phyloP scores from a whole-genome alignment of 2,888 invertebrate species.

The Mechanitis mazaeus region DNA sequence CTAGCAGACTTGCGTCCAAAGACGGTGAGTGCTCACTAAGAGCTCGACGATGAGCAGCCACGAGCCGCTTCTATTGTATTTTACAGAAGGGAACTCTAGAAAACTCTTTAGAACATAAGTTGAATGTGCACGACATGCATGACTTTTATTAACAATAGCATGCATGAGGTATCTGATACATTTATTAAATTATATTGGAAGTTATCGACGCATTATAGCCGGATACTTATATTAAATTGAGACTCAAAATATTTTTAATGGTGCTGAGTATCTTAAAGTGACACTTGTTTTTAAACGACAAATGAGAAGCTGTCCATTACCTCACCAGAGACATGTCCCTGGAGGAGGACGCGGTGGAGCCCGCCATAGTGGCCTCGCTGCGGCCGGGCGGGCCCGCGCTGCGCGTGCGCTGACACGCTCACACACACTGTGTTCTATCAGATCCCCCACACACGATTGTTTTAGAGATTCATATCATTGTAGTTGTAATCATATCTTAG shows the following conservation, averaged over 20 bases:
- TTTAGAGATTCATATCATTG: slow-evolving; percentile 4
- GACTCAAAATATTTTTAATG: too few species aligned
- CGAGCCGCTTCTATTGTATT: background rate
- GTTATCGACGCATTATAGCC: too few species aligned
- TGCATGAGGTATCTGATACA: too few species aligned
- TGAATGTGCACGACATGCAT: background rate
- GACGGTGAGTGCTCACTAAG: slow-evolving; percentile 65
- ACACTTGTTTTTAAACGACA: too few species aligned
- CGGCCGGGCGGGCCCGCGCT: slow-evolving; percentile 55
- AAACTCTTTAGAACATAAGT: background rate
- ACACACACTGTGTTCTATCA: too few species aligned
- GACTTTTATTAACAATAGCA: background rate
- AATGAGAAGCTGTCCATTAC: too few species aligned
- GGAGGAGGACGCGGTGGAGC: slow-evolving; percentile 45
- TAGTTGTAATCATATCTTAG: slow-evolving; percentile 8
- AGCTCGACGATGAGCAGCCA: slow-evolving; percentile 16
- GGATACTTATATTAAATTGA: too few species aligned
- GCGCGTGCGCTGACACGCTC: slow-evolving; percentile 40
- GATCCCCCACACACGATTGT: background rate
- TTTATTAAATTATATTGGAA: too few species aligned
- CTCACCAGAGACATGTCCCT: slow-evolving; percentile 50
- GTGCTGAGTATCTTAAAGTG: too few species aligned
- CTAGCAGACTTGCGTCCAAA: slow-evolving; percentile 50
- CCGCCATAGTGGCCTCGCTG: slow-evolving; percentile 61
- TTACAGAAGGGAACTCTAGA: background rate